Evolutionary conservation across 35 echinoderm and acorn worm species (phyloP).

Genomic region (Acanthaster planci): DNA sequence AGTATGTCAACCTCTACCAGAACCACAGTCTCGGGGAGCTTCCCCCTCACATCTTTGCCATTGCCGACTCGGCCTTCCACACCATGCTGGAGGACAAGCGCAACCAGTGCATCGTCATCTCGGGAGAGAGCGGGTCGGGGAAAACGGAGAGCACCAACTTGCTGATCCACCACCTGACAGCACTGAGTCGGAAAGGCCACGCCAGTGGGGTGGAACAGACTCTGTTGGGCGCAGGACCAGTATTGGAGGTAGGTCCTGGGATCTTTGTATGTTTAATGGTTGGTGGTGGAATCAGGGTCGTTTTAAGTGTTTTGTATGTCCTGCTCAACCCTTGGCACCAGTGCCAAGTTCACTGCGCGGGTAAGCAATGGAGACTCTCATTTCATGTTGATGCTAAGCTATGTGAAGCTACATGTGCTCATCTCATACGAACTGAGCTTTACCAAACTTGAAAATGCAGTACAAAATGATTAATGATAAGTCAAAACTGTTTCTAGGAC

Average conservation of each 20-base stretch:
- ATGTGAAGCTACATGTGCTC: too few relatives aligned
- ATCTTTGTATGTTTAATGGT: too few relatives aligned
- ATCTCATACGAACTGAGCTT: too few relatives aligned
- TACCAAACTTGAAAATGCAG: too few relatives aligned
- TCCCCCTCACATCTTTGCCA: constrained; percentile 96
- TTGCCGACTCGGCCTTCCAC: constrained; percentile 96
- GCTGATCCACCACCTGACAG: constrained; percentile 91
- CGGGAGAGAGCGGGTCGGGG: constrained; percentile 96
- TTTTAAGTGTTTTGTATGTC: too few relatives aligned
- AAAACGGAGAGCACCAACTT: constrained; percentile 98
- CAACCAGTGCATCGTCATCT: constrained; percentile 95
- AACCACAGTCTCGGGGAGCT: constrained; percentile 91
- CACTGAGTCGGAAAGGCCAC: constrained; percentile 89
- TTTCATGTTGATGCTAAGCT: too few relatives aligned
- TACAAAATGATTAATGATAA: too few relatives aligned
- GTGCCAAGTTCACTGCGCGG: too few relatives aligned
- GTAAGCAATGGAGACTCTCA: too few relatives aligned
- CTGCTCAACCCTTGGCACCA: too few relatives aligned
- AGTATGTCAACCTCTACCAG: constrained; percentile 98
- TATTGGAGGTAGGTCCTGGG: constrained; percentile 95
- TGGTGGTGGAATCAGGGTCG: too few relatives aligned
- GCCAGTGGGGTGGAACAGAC: constrained; percentile 97
- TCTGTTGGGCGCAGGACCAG: constrained; percentile 93
- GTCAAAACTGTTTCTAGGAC: too few relatives aligned
- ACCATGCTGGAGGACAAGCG: constrained; percentile 95